Evolutionary conservation across 2,888 invertebrate species (phyloP).

Genomic region (Seladonia tumulorum): DNA sequence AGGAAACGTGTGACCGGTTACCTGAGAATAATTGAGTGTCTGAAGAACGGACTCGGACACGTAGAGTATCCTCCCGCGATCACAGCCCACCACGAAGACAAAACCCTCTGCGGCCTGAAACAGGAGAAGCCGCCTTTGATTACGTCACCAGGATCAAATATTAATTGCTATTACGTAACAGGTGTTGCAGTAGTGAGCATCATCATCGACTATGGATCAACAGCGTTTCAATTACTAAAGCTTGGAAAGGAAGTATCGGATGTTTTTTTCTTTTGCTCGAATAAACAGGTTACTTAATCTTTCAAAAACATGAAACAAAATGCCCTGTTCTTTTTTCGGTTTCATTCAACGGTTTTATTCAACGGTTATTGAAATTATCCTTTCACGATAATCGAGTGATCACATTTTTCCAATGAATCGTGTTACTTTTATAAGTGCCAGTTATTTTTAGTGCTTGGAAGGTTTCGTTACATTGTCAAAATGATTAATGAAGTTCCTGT

Average conservation of each 20-base stretch:
- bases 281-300: not conserved
- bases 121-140: conserved; percentile 60
- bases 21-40: conserved; percentile 93
- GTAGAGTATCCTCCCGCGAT: conserved; percentile 94
- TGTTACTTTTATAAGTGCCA: no score
- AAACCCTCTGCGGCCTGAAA: conserved; percentile 94
- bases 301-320: not conserved
- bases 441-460: no score
- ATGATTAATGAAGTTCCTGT: not conserved
- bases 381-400: no score
- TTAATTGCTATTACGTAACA: conserved; percentile 56
- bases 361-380: not conserved
- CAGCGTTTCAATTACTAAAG: not conserved
- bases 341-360: no score
- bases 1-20: conserved; percentile 77
- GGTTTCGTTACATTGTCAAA: not conserved
- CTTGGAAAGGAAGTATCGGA: not conserved
- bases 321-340: no score
- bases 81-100: conserved; percentile 96
- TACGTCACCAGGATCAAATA: conserved; percentile 61
- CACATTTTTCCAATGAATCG: no score
- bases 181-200: not conserved
- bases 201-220: conserved; percentile 7
- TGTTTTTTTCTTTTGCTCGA: not conserved
- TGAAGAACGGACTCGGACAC: conserved; percentile 95